Evolutionary conservation across 2,113 vertebrate genomes (phyloP).

Genomic region (Hippolais icterina): DNA sequence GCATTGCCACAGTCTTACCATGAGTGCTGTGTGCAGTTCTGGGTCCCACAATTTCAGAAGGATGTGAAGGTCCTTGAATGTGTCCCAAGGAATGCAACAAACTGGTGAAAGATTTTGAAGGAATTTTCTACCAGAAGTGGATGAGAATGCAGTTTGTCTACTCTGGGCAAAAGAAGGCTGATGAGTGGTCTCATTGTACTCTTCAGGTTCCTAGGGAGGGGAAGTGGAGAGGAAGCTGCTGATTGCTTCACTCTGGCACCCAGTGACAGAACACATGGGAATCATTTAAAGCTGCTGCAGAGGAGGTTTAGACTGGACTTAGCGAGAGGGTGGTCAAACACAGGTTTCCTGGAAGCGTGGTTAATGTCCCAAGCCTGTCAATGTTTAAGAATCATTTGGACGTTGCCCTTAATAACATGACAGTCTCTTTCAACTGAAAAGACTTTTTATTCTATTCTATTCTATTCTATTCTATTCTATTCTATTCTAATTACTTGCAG

Average conservation of each 20-base stretch:
- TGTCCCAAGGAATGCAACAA: not conserved
- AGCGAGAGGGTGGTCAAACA: fast-evolving
- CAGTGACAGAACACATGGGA: not conserved
- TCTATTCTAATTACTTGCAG: not conserved
- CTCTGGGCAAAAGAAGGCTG: not conserved
- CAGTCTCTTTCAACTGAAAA: not conserved
- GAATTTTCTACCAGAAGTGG: not conserved
- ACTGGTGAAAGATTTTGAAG: not conserved
- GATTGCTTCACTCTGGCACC: not conserved
- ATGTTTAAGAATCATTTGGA: not conserved
- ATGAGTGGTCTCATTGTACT: not conserved
- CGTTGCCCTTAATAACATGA: not conserved
- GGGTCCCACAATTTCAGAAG: not conserved
- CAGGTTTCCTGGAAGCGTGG: not conserved
- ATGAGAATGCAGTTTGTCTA: not conserved
- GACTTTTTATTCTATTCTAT: not conserved
- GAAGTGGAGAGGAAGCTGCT: not conserved
- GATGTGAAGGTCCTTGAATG: not conserved
- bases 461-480: not conserved
- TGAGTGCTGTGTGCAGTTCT: not conserved
- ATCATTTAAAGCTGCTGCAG: not conserved
- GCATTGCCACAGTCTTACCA: fast-evolving
- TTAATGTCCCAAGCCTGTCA: too few relatives aligned
- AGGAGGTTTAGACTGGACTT: not conserved
- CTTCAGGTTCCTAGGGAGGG: not conserved